Evolutionary conservation across 2,113 vertebrate genomes (phyloP).

Genomic region (Vireo altiloquus): DNA sequence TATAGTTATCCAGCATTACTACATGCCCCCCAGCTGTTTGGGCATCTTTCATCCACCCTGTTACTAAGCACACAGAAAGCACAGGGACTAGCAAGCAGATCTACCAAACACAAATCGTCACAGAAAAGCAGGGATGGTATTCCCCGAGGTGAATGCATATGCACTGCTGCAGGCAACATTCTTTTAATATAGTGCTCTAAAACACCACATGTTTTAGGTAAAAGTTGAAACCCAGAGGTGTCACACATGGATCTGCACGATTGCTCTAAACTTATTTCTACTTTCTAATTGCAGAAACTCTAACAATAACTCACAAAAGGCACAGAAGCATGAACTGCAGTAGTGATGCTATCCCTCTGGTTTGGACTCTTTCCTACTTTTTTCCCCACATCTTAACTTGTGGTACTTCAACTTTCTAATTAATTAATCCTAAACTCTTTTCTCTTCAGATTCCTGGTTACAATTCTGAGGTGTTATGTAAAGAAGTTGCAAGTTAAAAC

Average conservation of each 20-base stretch:
- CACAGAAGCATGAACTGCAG: neutral
- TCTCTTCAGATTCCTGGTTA: neutral
- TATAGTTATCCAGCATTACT: neutral
- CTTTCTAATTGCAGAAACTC: neutral
- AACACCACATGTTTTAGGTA: neutral
- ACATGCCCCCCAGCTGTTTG: neutral
- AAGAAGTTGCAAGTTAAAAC: neutral
- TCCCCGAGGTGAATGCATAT: neutral
- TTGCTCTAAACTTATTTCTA: neutral
- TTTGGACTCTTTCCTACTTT: neutral
- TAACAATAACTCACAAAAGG: neutral
- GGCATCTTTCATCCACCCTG: neutral
- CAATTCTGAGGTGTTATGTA: neutral
- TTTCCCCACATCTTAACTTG: neutral
- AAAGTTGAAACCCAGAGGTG: neutral
- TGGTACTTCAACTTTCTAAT: neutral
- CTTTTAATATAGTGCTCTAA: neutral
- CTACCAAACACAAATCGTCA: neutral
- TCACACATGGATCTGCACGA: neutral
- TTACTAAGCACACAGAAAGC: neutral
- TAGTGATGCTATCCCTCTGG: neutral
- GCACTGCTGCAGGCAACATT: neutral
- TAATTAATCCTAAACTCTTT: neutral
- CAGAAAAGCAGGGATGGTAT: neutral
- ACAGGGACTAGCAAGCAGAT: neutral